Evolutionary conservation across 2,113 vertebrate genomes (phyloP).

Genomic region (Xenopus laevis): DNA sequence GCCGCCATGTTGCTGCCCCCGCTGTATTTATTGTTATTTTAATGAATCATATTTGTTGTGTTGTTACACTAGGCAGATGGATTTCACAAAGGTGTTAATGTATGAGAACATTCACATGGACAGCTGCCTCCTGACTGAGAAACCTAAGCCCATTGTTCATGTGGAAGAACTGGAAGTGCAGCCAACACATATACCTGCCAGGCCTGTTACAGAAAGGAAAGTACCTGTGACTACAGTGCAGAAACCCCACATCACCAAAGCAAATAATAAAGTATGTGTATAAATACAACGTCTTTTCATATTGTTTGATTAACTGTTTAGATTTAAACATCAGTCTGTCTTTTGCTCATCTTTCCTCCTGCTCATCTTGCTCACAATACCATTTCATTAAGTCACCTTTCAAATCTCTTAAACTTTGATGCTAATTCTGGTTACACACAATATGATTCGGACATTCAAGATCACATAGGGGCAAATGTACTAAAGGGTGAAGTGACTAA

Average conservation of each 20-base stretch:
- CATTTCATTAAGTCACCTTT: too few species aligned
- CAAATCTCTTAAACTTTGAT: too few species aligned
- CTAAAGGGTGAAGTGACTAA: too few species aligned
- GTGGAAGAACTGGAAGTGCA: constrained; percentile 55
- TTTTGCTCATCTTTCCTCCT: background rate
- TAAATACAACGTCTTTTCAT: too few species aligned
- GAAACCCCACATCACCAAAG: constrained; percentile 12
- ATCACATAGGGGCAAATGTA: too few species aligned
- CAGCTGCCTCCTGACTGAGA: constrained; percentile 75
- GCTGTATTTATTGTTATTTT: too few species aligned
- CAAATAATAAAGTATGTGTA: background rate
- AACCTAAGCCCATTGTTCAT: constrained; percentile 47
- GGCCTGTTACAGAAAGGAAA: constrained; percentile 47
- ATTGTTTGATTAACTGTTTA: background rate
- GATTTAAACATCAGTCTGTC: background rate
- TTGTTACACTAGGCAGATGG: constrained; percentile 67
- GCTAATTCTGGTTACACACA: too few species aligned
- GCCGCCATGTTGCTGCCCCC: too few species aligned
- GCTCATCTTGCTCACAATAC: too few species aligned
- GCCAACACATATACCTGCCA: constrained; percentile 58
- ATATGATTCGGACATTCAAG: too few species aligned
- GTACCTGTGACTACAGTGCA: constrained; percentile 23
- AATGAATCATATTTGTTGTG: too few species aligned
- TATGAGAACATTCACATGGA: constrained; percentile 76
- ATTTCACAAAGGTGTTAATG: constrained; percentile 75